phyloP scores from a whole-genome alignment of 2,888 invertebrate genomes.

The Cordilura impudica region DNA sequence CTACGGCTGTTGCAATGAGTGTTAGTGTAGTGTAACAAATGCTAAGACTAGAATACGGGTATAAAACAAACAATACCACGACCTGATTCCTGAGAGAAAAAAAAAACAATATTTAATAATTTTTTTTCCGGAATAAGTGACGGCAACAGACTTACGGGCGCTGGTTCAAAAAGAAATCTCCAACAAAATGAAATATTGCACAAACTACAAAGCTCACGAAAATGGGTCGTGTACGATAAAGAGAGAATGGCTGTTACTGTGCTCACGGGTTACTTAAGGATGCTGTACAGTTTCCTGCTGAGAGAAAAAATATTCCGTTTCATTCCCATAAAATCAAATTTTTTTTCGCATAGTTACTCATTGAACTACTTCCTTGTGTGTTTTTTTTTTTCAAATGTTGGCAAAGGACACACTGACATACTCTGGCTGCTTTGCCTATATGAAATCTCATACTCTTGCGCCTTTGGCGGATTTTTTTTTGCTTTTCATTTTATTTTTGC shows the following conservation, averaged over 20 bases:
- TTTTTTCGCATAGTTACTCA: neutral
- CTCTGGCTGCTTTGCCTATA: slow-evolving; percentile 39
- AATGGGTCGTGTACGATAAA: slow-evolving; percentile 19
- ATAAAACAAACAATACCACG: neutral
- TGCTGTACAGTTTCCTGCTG: slow-evolving; percentile 47
- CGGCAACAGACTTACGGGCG: slow-evolving; percentile 52
- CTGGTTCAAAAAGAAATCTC: slow-evolving; percentile 38
- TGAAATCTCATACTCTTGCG: slow-evolving; percentile 55
- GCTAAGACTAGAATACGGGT: neutral
- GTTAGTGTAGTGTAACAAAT: neutral
- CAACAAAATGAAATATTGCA: neutral
- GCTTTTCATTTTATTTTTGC: slow-evolving; percentile 25
- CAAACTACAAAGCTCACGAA: neutral
- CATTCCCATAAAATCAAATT: no score
- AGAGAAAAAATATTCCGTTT: neutral
- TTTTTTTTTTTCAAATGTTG: slow-evolving; percentile 5
- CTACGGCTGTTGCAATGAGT: neutral
- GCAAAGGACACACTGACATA: slow-evolving; percentile 53
- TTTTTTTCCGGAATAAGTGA: slow-evolving; percentile 10
- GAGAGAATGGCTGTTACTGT: neutral
- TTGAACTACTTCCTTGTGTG: slow-evolving; percentile 44
- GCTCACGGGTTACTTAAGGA: slow-evolving; percentile 46
- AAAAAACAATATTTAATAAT: neutral
- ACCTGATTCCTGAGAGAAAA: neutral
- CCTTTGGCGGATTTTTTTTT: no score